Conservation (phyloP, 2,797 vertebrate genomes). For the Pelochelys cantorii region DNA sequence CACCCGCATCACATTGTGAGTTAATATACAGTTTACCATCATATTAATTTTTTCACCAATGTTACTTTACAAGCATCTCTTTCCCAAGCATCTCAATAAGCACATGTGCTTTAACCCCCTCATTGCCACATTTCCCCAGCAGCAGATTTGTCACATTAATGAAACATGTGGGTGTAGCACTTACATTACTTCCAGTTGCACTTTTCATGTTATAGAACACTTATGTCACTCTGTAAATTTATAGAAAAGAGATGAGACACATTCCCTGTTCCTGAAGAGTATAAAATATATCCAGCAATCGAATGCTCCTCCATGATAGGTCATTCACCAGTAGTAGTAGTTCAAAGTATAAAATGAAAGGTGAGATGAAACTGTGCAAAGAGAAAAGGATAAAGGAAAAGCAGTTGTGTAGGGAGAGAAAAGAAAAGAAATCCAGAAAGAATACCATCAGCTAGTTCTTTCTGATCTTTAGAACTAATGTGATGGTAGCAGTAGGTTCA, state of each 20-base stretch:
- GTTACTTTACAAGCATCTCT: neutral
- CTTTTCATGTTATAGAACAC: neutral
- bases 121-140: neutral
- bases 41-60: neutral
- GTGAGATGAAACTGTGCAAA: neutral
- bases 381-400: neutral
- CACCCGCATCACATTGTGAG: neutral
- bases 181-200: neutral
- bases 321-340: neutral
- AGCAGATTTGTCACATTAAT: neutral
- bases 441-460: neutral
- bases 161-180: neutral
- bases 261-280: neutral
- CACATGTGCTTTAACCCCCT: fast-evolving
- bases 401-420: neutral
- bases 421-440: neutral
- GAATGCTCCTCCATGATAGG: neutral
- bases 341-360: neutral
- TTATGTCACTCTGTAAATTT: neutral
- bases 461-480: neutral
- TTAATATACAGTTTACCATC: neutral
- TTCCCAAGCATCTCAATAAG: neutral
- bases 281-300: neutral
- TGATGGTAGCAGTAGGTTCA: neutral
- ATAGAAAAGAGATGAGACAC: neutral